phyloP scores from a whole-genome alignment of 2,888 invertebrate species.

The Netelia inedita region DNA sequence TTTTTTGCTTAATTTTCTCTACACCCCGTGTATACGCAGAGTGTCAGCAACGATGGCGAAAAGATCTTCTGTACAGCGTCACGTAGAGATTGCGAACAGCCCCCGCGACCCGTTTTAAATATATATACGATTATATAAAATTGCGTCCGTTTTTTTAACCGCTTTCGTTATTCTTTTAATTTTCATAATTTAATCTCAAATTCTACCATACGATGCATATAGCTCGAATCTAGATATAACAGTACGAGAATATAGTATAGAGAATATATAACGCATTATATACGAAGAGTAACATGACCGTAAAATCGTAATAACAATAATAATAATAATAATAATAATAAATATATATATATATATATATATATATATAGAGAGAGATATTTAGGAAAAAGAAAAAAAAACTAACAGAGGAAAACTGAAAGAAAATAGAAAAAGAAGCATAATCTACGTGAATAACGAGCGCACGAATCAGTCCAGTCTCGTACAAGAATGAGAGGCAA shows the following conservation, averaged over 20 bases:
- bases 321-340: background rate
- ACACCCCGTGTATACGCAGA: conserved; percentile 23
- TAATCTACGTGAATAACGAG: conserved; percentile 63
- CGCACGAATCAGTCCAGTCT: conserved; percentile 55
- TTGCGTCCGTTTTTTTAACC: background rate
- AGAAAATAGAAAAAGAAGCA: conserved; percentile 52
- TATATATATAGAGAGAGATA: background rate
- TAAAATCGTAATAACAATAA: conserved; percentile 40
- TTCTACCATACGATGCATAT: conserved; percentile 70
- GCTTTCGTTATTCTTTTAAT: conserved; percentile 37
- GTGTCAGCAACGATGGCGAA: background rate
- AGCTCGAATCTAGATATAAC: conserved; percentile 59
- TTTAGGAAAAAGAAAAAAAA: conserved; percentile 19
- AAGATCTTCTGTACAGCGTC: background rate
- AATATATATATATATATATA: conserved; percentile 2
- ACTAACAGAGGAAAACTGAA: conserved; percentile 31
- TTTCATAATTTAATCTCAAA: conserved; percentile 66
- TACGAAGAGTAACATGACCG: conserved; percentile 53
- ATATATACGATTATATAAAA: background rate
- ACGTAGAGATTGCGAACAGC: background rate
- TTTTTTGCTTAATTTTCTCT: background rate
- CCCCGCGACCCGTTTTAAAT: background rate
- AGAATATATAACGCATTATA: conserved; percentile 49
- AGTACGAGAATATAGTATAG: conserved; percentile 49
- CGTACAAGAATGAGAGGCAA: conserved; percentile 36